phyloP scores from a whole-genome alignment of 2,113 vertebrate species.

The Macheiramphus alcinus region DNA sequence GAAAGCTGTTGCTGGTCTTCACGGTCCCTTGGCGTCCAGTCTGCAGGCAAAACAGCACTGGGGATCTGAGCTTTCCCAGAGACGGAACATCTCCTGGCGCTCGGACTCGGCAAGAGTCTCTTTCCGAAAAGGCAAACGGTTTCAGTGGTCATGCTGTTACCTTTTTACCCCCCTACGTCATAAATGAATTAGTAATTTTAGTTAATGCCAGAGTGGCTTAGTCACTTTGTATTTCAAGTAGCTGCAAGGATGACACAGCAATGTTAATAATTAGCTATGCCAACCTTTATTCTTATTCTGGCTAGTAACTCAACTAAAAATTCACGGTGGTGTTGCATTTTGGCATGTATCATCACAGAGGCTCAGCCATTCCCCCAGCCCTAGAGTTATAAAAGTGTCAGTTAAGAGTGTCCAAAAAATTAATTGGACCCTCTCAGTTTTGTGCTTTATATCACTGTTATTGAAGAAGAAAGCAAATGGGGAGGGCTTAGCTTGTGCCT shows the following conservation, averaged over 20 bases:
- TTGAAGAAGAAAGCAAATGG: background rate
- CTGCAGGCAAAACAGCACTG: too few relatives aligned
- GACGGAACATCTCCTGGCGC: too few relatives aligned
- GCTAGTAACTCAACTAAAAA: background rate
- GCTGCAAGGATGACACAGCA: slow-evolving; percentile 19
- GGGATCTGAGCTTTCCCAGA: too few relatives aligned
- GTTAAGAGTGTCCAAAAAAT: background rate
- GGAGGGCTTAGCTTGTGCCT: background rate
- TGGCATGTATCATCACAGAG: background rate
- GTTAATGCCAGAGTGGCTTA: background rate
- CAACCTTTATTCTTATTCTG: background rate
- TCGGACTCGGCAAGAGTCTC: too few relatives aligned
- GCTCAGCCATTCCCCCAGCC: background rate
- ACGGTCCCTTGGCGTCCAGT: too few relatives aligned
- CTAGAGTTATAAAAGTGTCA: background rate
- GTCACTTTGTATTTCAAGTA: slow-evolving; percentile 1
- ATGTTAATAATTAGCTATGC: slow-evolving; percentile 15
- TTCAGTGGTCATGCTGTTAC: background rate
- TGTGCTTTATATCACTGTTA: background rate
- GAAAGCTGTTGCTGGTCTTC: too few relatives aligned
- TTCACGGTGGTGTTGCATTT: background rate
- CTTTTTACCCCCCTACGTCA: background rate
- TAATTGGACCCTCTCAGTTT: background rate
- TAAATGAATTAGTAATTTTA: slow-evolving; percentile 49
- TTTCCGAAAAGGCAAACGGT: too few relatives aligned